These are phyloP conservation scores for Deilephila elpenor DNA, from an alignment of 2,888 invertebrate genomes.

Conservation along the genomic window DNA sequence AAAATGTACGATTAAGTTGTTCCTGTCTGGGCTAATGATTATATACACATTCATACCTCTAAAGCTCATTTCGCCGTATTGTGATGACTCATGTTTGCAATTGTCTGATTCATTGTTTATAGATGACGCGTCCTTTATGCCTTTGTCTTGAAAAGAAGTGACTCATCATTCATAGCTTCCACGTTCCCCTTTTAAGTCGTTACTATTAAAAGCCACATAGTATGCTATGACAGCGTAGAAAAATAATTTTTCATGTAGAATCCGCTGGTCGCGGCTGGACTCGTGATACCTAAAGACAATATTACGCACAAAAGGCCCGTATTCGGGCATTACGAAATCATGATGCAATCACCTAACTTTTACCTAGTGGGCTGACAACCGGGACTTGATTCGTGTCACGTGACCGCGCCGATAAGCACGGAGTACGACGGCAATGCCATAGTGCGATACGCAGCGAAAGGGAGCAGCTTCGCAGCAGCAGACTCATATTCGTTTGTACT, in stretches of 20 bases:
- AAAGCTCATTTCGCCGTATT: conserved; percentile 10
- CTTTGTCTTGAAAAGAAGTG: conserved; percentile 18
- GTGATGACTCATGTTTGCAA: conserved; percentile 21
- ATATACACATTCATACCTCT: conserved; percentile 30
- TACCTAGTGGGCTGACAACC: conserved; percentile 84
- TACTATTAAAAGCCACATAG: neutral
- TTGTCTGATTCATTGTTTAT: conserved; percentile 17
- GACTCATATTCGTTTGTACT: conserved; percentile 56
- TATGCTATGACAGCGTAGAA: conserved; percentile 31
- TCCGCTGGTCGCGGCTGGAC: conserved; percentile 46
- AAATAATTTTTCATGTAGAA: conserved; percentile 45
- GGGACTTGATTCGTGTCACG: conserved; percentile 62
- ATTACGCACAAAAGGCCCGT: conserved; percentile 66
- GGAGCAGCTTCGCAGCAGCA: conserved; percentile 50
- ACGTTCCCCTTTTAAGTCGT: neutral
- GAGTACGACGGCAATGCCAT: conserved; percentile 56
- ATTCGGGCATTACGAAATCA: conserved; percentile 61
- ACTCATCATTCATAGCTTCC: conserved; percentile 14
- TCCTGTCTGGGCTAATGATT: conserved; percentile 36
- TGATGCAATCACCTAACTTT: conserved; percentile 71
- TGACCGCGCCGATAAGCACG: conserved; percentile 59
- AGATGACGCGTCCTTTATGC: neutral
- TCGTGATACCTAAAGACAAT: conserved; percentile 74
- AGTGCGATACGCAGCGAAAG: conserved; percentile 43
- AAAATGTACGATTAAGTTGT: neutral